phyloP scores from a whole-genome alignment of 2,113 vertebrate genomes.

The Piaya cayana region DNA sequence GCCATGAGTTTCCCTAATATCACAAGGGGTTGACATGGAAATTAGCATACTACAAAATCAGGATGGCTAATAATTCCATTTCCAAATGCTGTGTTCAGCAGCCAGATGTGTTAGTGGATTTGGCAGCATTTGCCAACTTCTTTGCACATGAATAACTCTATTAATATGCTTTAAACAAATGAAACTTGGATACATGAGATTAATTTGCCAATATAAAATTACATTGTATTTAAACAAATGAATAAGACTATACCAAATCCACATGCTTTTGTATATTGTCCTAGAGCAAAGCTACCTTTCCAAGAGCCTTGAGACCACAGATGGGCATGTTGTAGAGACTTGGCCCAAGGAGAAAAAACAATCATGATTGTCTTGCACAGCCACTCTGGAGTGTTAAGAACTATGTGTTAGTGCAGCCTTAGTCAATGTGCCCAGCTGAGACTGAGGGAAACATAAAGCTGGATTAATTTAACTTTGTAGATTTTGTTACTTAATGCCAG shows the following conservation, averaged over 20 bases:
- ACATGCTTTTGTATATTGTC: background rate
- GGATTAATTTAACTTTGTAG: background rate
- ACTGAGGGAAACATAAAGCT: background rate
- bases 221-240: constrained; percentile 14
- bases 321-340: background rate
- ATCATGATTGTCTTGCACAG: background rate
- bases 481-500: background rate
- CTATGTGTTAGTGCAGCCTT: background rate
- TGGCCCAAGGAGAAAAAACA: background rate
- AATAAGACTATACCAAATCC: constrained; percentile 3
- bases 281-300: background rate
- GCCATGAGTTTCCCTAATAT: background rate
- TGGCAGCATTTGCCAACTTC: constrained; percentile 22
- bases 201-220: constrained; percentile 58
- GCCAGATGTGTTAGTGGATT: constrained; percentile 39
- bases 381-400: background rate
- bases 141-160: constrained; percentile 40
- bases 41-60: constrained; percentile 7
- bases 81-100: constrained; percentile 19
- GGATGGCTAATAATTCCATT: constrained; percentile 7
- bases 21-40: background rate
- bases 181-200: constrained; percentile 31
- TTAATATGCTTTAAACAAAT: constrained; percentile 27
- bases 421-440: background rate
- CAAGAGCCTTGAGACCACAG: background rate